phyloP scores from a whole-genome alignment of 2,113 vertebrate genomes.

The Montifringilla adamsi region DNA sequence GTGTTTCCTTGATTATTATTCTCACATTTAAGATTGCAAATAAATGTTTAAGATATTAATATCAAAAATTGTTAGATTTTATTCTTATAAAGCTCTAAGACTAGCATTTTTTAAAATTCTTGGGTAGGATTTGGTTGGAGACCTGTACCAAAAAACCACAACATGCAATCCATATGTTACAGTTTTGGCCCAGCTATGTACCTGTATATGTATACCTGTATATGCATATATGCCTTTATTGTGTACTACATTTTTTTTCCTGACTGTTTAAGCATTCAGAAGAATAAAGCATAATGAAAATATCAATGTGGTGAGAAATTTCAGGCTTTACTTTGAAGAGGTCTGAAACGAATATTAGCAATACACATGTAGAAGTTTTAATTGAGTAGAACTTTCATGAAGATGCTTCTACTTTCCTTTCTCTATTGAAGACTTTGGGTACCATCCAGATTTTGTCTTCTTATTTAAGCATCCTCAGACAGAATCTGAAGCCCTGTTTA shows the following conservation, averaged over 20 bases:
- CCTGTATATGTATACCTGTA: no score
- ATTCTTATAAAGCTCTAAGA: background rate
- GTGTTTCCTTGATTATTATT: background rate
- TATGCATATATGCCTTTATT: background rate
- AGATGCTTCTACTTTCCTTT: background rate
- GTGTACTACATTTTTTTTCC: background rate
- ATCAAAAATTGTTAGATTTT: background rate
- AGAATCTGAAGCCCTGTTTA: background rate
- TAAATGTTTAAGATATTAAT: background rate
- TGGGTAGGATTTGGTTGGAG: background rate
- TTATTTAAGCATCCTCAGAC: background rate
- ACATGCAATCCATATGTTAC: background rate
- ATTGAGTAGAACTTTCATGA: background rate
- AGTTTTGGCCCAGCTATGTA: background rate
- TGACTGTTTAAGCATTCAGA: background rate
- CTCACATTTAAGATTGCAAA: background rate
- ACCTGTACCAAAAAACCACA: background rate
- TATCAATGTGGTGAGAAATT: background rate
- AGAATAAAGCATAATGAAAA: background rate
- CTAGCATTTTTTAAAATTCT: background rate
- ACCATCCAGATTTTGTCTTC: background rate
- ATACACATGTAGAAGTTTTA: rapidly evolving
- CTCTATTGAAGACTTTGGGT: background rate
- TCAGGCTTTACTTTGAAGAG: background rate
- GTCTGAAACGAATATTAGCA: background rate